These are phyloP conservation scores for Dendronephthya gigantea DNA, from an alignment of 64 coral and sea anemone genomes.

Conservation along the genomic window DNA sequence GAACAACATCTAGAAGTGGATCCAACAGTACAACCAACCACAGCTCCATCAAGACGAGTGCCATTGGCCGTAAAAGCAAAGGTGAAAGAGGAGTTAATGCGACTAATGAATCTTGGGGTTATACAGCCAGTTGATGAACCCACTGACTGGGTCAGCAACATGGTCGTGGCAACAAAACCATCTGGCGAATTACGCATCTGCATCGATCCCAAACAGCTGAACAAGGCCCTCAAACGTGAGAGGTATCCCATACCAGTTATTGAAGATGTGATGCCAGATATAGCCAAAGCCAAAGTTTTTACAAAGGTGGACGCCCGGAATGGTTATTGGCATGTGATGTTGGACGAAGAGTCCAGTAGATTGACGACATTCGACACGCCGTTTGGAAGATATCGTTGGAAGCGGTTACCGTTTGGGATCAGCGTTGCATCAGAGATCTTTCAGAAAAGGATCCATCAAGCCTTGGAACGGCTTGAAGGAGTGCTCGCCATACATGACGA, in stretches of 20 bases:
- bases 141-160: too few species aligned
- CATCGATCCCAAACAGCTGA: too few species aligned
- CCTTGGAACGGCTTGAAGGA: not conserved
- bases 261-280: too few species aligned
- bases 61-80: slow-evolving; percentile 19
- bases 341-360: slow-evolving; percentile 11
- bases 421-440: slow-evolving; percentile 17
- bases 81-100: slow-evolving; percentile 13
- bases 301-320: not conserved
- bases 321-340: not conserved
- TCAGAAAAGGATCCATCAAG: slow-evolving; percentile 8
- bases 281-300: not conserved
- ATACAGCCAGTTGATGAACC: slow-evolving; percentile 21
- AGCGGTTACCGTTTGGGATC: not conserved
- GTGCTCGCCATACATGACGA: slow-evolving; percentile 11
- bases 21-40: not conserved
- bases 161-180: too few species aligned
- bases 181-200: too few species aligned
- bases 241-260: too few species aligned
- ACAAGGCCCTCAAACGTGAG: not conserved
- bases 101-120: not conserved
- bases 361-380: slow-evolving; percentile 19
- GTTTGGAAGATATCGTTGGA: not conserved
- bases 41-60: not conserved
- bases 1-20: not conserved